These are phyloP conservation scores for Melipona quadrifasciata DNA, from an alignment of 1,140 invertebrate species.

Conservation along the genomic window DNA sequence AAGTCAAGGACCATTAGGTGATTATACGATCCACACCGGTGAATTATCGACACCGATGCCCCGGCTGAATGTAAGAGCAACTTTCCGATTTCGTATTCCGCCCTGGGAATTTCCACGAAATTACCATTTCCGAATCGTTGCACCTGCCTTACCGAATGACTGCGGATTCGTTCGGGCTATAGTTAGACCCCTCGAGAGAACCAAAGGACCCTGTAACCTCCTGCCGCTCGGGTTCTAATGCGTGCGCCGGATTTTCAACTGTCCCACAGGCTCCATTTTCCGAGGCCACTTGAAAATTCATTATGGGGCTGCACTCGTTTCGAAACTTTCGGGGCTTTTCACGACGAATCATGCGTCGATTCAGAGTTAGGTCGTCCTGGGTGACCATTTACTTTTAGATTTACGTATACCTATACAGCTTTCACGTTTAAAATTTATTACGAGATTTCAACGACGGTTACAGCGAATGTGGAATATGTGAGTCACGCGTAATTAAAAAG, in stretches of 20 bases:
- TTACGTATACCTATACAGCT: not conserved
- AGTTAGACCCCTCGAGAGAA: constrained; percentile 29
- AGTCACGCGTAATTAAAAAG: not conserved
- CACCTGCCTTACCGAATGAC: constrained; percentile 52
- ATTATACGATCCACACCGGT: constrained; percentile 18
- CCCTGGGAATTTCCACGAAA: constrained; percentile 32
- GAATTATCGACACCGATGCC: constrained; percentile 41
- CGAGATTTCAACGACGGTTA: not conserved
- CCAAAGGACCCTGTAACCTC: constrained; percentile 36
- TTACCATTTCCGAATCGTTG: constrained; percentile 50
- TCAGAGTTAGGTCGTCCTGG: too few relatives aligned
- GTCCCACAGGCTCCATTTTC: constrained; percentile 29
- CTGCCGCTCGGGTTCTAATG: constrained; percentile 35
- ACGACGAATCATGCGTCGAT: not conserved
- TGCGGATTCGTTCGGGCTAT: constrained; percentile 23
- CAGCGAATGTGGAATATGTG: not conserved
- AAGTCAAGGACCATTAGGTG: constrained; percentile 46
- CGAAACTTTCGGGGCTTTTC: constrained; percentile 3
- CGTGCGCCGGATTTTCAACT: constrained; percentile 48
- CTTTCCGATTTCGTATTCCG: constrained; percentile 21
- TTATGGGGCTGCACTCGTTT: constrained; percentile 22
- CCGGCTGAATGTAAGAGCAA: not conserved
- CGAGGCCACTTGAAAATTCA: constrained; percentile 44
- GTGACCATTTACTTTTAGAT: not conserved
- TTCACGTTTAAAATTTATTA: not conserved